phyloP scores from a whole-genome alignment of 2,797 vertebrate genomes.

The Staurois parvus region DNA sequence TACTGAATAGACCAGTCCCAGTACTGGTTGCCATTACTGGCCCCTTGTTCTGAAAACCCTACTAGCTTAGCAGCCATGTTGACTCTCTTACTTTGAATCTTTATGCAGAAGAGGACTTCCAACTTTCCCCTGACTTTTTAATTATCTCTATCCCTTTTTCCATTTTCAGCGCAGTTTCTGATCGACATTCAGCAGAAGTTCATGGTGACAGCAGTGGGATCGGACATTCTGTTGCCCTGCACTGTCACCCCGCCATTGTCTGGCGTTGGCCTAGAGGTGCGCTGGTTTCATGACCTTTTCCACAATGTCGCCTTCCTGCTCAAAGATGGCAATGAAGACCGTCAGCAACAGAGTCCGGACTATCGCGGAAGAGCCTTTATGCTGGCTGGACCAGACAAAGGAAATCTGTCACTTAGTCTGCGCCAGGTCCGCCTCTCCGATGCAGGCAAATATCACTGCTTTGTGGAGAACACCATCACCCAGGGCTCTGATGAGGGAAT shows the following conservation, averaged over 20 bases:
- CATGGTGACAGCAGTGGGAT: slow-evolving; percentile 47
- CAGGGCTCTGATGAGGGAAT: slow-evolving; percentile 5
- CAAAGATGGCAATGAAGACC: slow-evolving; percentile 35
- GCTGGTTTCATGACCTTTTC: slow-evolving; percentile 28
- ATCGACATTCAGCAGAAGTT: background rate
- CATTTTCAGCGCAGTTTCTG: slow-evolving; percentile 14
- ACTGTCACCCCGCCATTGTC: slow-evolving; percentile 1
- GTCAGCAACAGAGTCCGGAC: slow-evolving; percentile 27
- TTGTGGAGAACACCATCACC: slow-evolving; percentile 30
- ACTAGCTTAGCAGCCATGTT: too few relatives aligned
- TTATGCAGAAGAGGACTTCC: too few relatives aligned
- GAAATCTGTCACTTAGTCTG: slow-evolving; percentile 34
- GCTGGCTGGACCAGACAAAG: background rate
- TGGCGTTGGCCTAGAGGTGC: slow-evolving; percentile 9
- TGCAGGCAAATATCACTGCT: slow-evolving; percentile 48
- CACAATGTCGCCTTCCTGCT: slow-evolving; percentile 27
- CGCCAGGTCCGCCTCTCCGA: slow-evolving; percentile 19
- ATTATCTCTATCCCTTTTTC: background rate
- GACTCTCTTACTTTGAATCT: too few relatives aligned
- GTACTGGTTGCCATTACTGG: too few relatives aligned
- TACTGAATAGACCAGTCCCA: too few relatives aligned
- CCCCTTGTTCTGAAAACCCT: too few relatives aligned
- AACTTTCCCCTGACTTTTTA: background rate
- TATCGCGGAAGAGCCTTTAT: slow-evolving; percentile 18
- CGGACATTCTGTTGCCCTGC: slow-evolving; percentile 39